These are phyloP conservation scores for Sapayoa aenigma DNA, from an alignment of 2,113 vertebrate species.

Conservation along the genomic window DNA sequence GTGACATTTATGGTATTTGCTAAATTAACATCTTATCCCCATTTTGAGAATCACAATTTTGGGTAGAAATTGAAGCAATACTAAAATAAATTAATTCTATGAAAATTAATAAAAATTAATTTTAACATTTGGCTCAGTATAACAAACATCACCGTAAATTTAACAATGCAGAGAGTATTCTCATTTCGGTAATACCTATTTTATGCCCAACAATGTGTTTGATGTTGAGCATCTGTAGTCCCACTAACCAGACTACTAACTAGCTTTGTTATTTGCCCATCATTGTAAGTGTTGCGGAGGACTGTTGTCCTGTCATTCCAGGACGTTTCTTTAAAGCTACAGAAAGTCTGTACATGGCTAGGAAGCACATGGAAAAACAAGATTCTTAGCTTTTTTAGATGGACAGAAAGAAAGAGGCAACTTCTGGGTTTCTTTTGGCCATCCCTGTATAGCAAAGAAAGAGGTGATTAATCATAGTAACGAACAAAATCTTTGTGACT, in stretches of 20 bases:
- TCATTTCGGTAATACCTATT: not conserved
- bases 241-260: not conserved
- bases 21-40: not conserved
- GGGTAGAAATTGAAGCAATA: not conserved
- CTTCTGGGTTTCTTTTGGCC: not conserved
- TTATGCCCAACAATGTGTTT: not conserved
- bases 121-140: not conserved
- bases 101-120: not conserved
- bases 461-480: not conserved
- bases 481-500: not conserved
- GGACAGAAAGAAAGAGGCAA: not conserved
- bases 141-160: not conserved
- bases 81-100: not conserved
- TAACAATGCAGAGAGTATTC: not conserved
- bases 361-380: constrained; percentile 3
- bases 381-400: not conserved
- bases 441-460: constrained; percentile 2
- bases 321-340: not conserved
- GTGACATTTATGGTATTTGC: not conserved
- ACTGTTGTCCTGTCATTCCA: not conserved
- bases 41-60: not conserved
- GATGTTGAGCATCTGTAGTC: not conserved
- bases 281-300: not conserved
- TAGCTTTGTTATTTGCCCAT: not conserved
- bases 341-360: not conserved